phyloP scores from a whole-genome alignment of 2,797 vertebrate species.

The Argya squamiceps region DNA sequence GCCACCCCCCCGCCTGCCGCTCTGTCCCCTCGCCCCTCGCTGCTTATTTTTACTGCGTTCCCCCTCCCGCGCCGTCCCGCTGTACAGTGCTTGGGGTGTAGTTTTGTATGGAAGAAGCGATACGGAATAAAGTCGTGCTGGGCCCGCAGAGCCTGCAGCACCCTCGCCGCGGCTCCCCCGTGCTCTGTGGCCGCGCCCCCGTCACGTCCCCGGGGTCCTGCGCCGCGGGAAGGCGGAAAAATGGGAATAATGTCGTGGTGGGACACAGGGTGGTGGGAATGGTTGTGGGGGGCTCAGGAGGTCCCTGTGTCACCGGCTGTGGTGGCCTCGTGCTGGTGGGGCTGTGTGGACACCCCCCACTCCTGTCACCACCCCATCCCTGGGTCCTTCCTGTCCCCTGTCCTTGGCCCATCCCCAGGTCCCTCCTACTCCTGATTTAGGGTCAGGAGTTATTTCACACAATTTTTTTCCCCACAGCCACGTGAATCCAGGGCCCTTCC shows the following conservation, averaged over 20 bases:
- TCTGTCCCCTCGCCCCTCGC: background rate
- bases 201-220: background rate
- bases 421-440: background rate
- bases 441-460: background rate
- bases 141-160: background rate
- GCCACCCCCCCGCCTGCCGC: background rate
- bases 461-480: rapidly evolving
- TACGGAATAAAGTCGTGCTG: constrained; percentile 14
- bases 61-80: background rate
- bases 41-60: constrained; percentile 10
- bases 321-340: background rate
- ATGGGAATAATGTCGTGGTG: background rate
- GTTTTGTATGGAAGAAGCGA: constrained; percentile 57
- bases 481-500: no score
- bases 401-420: background rate
- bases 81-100: constrained; percentile 57
- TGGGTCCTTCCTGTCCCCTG: background rate
- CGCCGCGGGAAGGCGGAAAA: background rate
- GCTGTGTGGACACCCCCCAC: background rate
- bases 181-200: background rate
- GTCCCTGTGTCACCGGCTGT: background rate
- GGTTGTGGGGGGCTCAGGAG: background rate
- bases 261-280: background rate
- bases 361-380: background rate
- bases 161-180: background rate